Conservation (phyloP, 1,140 invertebrate species). For the Saxidomus purpurata region DNA sequence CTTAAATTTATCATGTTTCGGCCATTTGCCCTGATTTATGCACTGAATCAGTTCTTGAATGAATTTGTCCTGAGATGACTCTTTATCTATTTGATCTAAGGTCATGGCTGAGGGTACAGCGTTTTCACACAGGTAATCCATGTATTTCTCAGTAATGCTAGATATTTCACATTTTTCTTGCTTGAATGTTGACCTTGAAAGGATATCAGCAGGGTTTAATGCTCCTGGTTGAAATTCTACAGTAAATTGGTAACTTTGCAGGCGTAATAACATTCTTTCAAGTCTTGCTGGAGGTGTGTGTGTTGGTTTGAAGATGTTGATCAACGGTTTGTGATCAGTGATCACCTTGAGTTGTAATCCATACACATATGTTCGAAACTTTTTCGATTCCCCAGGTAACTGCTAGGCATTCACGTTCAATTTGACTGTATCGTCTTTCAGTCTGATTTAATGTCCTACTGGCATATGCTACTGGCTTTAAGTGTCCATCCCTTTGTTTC, state of each 20-base stretch:
- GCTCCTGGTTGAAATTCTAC: constrained; percentile 3
- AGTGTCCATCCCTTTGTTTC: constrained; percentile 15
- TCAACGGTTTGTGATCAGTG: constrained; percentile 64
- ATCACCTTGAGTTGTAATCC: constrained; percentile 23
- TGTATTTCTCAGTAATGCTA: not conserved
- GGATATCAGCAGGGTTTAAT: not conserved
- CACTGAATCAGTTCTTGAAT: not conserved
- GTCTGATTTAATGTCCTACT: constrained; percentile 66
- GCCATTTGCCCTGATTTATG: not conserved
- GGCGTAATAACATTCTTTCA: constrained; percentile 8
- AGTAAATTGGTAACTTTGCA: not conserved
- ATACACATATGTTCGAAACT: constrained; percentile 87
- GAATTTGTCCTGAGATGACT: constrained; percentile 33
- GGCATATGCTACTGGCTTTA: constrained; percentile 71
- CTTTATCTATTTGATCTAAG: not conserved
- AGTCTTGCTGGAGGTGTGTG: not conserved
- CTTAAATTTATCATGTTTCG: not conserved
- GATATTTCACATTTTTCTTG: constrained; percentile 30
- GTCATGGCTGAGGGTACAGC: not conserved
- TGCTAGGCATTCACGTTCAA: constrained; percentile 70
- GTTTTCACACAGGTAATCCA: not conserved
- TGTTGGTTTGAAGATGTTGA: constrained; percentile 24
- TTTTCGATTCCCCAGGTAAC: constrained; percentile 84
- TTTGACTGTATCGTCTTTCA: constrained; percentile 71
- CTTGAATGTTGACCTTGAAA: not conserved